Evolutionary conservation across 2,797 vertebrate species (phyloP), one percentile per base, ranked within the genome.

Genomic region (Luscinia megarhynchos): DNA sequence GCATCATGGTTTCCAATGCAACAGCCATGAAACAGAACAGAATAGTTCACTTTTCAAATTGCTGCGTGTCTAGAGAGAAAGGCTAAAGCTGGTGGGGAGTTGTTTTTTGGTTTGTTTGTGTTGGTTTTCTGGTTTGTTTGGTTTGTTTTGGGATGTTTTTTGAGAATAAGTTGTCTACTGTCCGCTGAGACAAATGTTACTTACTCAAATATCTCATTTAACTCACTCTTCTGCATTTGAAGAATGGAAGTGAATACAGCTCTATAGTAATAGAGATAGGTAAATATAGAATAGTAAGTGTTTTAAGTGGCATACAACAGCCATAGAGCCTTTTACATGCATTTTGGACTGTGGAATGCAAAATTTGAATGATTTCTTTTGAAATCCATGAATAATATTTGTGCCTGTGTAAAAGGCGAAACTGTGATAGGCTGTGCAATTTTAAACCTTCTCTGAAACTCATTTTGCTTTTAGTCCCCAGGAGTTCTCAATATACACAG

Each of bases 51-150:
- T 58, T 84, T 22, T 51, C 22, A 69, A 91, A 85, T 29, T 69
- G 36, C 17, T 74, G 14, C 3, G 1, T 32, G 10, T 32, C 26
- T 48, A 59, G 23, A 54, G 22, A 84, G 51, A 92, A 85, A 55
- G 15, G n/a, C 15, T 76, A 15, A 50, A 53, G 12, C 12, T 62
- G 17, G 6, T 38, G n/a, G 6, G 10, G 15, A 27, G 15, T 7
- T 59, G 27, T 29, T 29, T 30, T 30, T 53, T 50, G 14, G 5
- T 10, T 20, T 15, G 1, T 22, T 29, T 54, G 11, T 46, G 45
- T 13, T 2, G 9, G 1, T 0, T 32, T 68, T 23, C 11, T 54
- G 17, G 16, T 30, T n/a, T n/a, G 5, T 9, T 77, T 46, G 2
- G 3, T 30, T 55, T 40, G 4, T 48, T 50, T 20, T 18, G 10